phyloP scores from a whole-genome alignment of 1,140 invertebrate species.

The Bombus consobrinus region DNA sequence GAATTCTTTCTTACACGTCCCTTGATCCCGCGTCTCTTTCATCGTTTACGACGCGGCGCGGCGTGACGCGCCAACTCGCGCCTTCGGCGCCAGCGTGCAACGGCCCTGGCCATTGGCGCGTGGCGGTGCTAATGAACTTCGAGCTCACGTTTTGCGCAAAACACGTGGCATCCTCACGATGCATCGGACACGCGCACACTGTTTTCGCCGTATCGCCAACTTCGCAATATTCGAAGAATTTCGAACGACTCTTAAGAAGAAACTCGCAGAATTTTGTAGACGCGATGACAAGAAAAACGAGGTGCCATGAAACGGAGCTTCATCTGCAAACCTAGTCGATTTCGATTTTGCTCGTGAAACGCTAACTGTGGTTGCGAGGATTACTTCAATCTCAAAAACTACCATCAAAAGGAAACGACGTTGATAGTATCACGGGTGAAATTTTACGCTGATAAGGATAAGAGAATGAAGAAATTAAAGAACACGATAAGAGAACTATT shows the following conservation, averaged over 20 bases:
- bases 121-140: constrained; percentile 68
- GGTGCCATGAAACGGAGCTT: not conserved
- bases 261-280: not conserved
- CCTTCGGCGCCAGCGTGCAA: constrained; percentile 55
- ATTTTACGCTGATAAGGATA: too few species aligned
- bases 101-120: constrained; percentile 61
- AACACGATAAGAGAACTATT: not conserved
- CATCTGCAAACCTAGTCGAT: not conserved
- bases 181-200: not conserved
- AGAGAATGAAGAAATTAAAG: too few species aligned
- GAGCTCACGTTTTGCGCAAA: constrained; percentile 50
- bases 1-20: constrained; percentile 48
- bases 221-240: not conserved
- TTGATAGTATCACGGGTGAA: not conserved
- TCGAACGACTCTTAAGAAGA: not conserved
- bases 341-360: not conserved
- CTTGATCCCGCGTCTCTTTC: not conserved
- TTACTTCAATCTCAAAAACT: not conserved
- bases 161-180: constrained; percentile 47
- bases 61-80: not conserved
- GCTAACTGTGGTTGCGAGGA: too few species aligned
- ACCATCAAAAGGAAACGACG: not conserved
- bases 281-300: not conserved
- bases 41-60: not conserved
- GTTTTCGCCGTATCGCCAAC: too few species aligned